A percentile compares a stretch with the other conserved stretches of the same genome.
Evolutionary conservation across 2,888 invertebrate species (phyloP).

Genomic region (Netelia melanura): DNA sequence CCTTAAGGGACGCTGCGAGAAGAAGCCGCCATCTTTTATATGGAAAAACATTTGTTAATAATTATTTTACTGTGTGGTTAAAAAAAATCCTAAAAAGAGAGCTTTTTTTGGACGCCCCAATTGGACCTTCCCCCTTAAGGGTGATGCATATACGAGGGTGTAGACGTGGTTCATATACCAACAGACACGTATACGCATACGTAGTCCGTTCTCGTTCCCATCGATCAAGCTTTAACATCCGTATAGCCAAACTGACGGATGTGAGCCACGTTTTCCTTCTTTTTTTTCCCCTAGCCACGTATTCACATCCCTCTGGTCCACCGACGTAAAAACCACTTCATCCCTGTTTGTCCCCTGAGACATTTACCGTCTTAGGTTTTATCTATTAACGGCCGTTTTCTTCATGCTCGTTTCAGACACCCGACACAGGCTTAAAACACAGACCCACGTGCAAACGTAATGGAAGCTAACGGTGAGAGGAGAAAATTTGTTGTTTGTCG

Average conservation of each 20-base stretch:
- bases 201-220: constrained; percentile 33
- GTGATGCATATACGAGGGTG: constrained; percentile 32
- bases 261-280: neutral
- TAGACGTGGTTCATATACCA: constrained; percentile 20
- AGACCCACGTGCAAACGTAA: constrained; percentile 22
- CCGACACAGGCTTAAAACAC: neutral
- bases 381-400: constrained; percentile 53
- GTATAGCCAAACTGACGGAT: constrained; percentile 24
- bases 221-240: constrained; percentile 58
- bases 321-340: constrained; percentile 12
- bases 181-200: constrained; percentile 36
- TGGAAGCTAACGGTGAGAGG: constrained; percentile 21
- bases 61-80: too few relatives aligned
- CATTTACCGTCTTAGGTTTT: constrained; percentile 58
- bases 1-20: neutral
- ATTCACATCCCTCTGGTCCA: constrained; percentile 15
- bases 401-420: constrained; percentile 24
- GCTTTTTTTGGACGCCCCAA: too few relatives aligned
- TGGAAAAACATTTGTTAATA: too few relatives aligned
- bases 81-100: too few relatives aligned
- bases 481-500: neutral
- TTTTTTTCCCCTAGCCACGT: neutral
- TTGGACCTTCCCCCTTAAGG: neutral
- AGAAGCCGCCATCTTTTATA: too few relatives aligned
- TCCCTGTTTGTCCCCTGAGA: constrained; percentile 57